Evolutionary conservation across 2,797 vertebrate species (phyloP).

Genomic region (Tenualosa ilisha): DNA sequence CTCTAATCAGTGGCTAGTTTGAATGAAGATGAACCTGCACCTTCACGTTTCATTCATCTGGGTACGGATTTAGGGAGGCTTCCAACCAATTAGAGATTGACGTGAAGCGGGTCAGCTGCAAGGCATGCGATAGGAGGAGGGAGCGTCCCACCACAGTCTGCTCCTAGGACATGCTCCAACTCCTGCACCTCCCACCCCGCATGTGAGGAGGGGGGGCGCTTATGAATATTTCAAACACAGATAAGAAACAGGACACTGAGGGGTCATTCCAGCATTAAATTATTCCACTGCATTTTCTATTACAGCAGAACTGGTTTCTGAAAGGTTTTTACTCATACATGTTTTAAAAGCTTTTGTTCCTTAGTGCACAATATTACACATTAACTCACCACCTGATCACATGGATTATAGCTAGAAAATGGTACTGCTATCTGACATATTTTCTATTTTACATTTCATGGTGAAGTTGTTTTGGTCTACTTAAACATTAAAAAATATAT

Average conservation of each 20-base stretch:
- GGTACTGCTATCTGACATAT: no score
- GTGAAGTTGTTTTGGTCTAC: not conserved
- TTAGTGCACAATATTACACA: not conserved
- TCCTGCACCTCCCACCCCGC: slow-evolving; percentile 47
- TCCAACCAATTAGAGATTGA: slow-evolving; percentile 35
- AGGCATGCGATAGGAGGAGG: slow-evolving; percentile 37
- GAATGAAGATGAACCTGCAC: slow-evolving; percentile 36
- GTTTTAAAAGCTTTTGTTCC: slow-evolving; percentile 1
- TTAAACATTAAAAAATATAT: no score
- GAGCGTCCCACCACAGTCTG: slow-evolving; percentile 25
- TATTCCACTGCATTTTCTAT: slow-evolving; percentile 42
- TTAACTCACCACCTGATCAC: not conserved
- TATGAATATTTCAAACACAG: slow-evolving; percentile 57
- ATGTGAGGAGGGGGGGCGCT: slow-evolving; percentile 39
- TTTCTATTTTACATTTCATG: not conserved
- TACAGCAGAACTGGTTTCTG: not conserved
- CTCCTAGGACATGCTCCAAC: slow-evolving; percentile 45
- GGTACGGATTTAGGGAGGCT: slow-evolving; percentile 27
- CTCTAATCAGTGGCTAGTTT: slow-evolving; percentile 35
- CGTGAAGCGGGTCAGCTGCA: slow-evolving; percentile 36
- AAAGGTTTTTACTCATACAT: not conserved
- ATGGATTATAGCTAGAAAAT: no score
- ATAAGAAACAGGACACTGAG: slow-evolving; percentile 53
- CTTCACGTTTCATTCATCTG: not conserved
- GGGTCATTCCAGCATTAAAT: slow-evolving; percentile 54